Evolutionary conservation across 2,888 invertebrate species (phyloP).

Genomic region (Catocala fraxini): DNA sequence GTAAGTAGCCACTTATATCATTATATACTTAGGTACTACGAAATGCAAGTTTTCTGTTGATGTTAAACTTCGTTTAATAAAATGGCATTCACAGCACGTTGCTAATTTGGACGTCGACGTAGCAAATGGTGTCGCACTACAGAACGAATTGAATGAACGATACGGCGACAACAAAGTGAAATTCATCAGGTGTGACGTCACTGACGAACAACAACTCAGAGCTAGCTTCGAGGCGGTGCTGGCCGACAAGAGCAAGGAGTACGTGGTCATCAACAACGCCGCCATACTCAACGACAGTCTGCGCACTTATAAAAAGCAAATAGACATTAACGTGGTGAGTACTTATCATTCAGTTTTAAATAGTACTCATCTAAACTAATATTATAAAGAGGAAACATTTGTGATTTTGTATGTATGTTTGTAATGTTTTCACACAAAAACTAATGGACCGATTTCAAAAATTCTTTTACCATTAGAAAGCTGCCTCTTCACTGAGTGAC

Average conservation of each 20-base stretch:
- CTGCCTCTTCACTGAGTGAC: no score
- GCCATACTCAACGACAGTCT: constrained; percentile 54
- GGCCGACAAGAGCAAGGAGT: constrained; percentile 23
- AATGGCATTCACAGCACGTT: constrained; percentile 32
- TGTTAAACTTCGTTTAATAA: no score
- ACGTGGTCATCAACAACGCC: constrained; percentile 44
- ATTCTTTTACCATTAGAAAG: no score
- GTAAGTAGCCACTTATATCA: no score
- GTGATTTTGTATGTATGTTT: no score
- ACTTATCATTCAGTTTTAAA: no score
- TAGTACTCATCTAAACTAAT: no score
- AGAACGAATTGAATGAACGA: constrained; percentile 36
- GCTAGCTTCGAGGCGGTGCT: constrained; percentile 29
- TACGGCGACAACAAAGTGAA: constrained; percentile 34
- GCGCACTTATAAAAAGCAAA: constrained; percentile 43
- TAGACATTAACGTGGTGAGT: constrained; percentile 57
- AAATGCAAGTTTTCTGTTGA: no score
- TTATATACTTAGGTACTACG: no score
- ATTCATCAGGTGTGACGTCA: constrained; percentile 44
- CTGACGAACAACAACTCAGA: constrained; percentile 34
- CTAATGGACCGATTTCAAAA: no score
- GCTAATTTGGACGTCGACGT: constrained; percentile 38
- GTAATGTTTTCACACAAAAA: no score
- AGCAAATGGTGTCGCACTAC: constrained; percentile 26
- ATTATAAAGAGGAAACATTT: no score